A percentile compares a stretch with the other conserved stretches of the same genome.
phyloP scores from a whole-genome alignment of 1,140 invertebrate species.

The Mycetomoellerius zeteki region DNA sequence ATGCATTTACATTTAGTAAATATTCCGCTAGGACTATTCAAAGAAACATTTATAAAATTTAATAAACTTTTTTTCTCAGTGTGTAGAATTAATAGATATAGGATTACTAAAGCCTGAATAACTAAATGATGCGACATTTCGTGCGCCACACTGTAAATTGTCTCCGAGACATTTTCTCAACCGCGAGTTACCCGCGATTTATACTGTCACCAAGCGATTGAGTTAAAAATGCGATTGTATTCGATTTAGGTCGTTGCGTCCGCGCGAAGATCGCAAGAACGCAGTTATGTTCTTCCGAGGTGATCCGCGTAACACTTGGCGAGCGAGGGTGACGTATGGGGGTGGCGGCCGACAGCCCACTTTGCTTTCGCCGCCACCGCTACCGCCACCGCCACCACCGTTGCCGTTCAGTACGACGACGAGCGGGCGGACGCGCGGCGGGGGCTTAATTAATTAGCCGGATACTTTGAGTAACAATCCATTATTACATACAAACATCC shows the following conservation, averaged over 20 bases:
- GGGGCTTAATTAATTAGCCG: constrained; percentile 87
- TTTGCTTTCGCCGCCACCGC: background rate
- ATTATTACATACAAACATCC: constrained; percentile 87
- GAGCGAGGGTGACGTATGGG: constrained; percentile 23
- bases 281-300: constrained; percentile 32
- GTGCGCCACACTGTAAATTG: background rate
- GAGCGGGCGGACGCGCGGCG: constrained; percentile 71
- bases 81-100: too few relatives aligned
- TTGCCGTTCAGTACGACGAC: constrained; percentile 50
- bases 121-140: too few relatives aligned
- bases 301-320: constrained; percentile 44
- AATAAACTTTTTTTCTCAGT: too few relatives aligned
- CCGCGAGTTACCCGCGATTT: background rate
- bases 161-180: background rate
- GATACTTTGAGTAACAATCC: constrained; percentile 87
- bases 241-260: background rate
- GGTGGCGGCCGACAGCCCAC: constrained; percentile 20
- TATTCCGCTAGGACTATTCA: too few relatives aligned
- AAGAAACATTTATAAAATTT: too few relatives aligned
- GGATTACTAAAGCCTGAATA: too few relatives aligned
- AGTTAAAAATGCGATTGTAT: background rate
- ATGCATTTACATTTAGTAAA: too few relatives aligned
- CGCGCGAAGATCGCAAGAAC: background rate
- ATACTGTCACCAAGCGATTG: background rate
- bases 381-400: background rate